phyloP scores from a whole-genome alignment of 2,797 vertebrate species.

The Molothrus ater region DNA sequence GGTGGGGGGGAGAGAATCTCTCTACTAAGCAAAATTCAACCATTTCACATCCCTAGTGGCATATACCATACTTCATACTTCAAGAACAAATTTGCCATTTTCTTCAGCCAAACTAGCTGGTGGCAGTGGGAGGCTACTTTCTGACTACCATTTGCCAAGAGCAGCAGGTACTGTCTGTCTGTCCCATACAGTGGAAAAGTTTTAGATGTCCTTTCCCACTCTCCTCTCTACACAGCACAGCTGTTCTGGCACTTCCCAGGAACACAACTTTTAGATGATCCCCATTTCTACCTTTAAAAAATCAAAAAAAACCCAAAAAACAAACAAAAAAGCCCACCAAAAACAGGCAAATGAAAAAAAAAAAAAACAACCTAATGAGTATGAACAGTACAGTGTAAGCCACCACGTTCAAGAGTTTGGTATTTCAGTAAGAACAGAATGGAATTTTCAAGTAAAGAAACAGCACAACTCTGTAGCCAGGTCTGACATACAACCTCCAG shows the following conservation, averaged over 20 bases:
- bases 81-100: neutral
- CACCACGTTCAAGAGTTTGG: neutral
- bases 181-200: neutral
- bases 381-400: neutral
- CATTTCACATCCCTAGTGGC: neutral
- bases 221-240: neutral
- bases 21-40: neutral
- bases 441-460: neutral
- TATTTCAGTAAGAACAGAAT: neutral
- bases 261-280: neutral
- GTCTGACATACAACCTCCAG: neutral
- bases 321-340: neutral
- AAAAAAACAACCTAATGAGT: neutral
- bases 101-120: neutral
- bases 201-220: neutral
- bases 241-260: neutral
- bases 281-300: neutral
- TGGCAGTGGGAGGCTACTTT: neutral
- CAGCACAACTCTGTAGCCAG: neutral
- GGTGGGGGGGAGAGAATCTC: neutral
- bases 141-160: neutral
- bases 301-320: no score
- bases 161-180: neutral
- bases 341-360: neutral
- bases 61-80: neutral